Evolutionary conservation across 2,888 invertebrate species (phyloP), one percentile per base, ranked within the genome.

Genomic region (Troides oblongomaculatus): DNA sequence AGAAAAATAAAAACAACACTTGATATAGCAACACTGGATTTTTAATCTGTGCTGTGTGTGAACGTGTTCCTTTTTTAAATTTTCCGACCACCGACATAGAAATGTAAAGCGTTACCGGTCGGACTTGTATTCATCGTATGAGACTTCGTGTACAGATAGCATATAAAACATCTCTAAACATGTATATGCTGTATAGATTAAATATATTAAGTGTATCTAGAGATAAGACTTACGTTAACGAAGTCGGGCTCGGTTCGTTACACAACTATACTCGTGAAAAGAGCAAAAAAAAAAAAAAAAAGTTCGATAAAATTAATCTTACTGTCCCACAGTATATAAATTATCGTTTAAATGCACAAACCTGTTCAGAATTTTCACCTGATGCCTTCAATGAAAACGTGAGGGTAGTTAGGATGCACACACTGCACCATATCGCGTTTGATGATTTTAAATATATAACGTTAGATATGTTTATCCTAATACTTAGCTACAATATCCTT

Each of bases 61-160:
- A 66, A 59, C 62, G 64, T 66, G 66, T 69, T 56, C 50, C 70
- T 63, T 21, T 68, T 64, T 30, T 30, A 30, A 30, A 30, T 30
- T 30, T 64, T 62, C 70, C 58, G 68, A 71, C 72, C 72, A 74
- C 74, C 63, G 69, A 62, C 70, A 67, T 25, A 62, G 63, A 66
- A 72, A 56, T 62, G 69, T 79, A 76, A 79, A 79, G 76, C 77
- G 73, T 76, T 71, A 73, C 79, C 81, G 80, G 80, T 80, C 81
- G 78, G 79, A 78, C 65, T 68, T 72, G 68, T 72, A 70, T 66
- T 58, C 39, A 62, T 68, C 39, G 70, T 69, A 14, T 68, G 62
- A 60, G 39, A 36, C 67, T 74, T 73, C 68, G 74, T 72, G 61
- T 68, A 71, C 75, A 76, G 74, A 74, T 79, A 74, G 75, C 65